phyloP scores from a whole-genome alignment of 30 jellyfish, hydroid and myxozoan genomes.

The Aurelia aurita complex sp. Pacific region DNA sequence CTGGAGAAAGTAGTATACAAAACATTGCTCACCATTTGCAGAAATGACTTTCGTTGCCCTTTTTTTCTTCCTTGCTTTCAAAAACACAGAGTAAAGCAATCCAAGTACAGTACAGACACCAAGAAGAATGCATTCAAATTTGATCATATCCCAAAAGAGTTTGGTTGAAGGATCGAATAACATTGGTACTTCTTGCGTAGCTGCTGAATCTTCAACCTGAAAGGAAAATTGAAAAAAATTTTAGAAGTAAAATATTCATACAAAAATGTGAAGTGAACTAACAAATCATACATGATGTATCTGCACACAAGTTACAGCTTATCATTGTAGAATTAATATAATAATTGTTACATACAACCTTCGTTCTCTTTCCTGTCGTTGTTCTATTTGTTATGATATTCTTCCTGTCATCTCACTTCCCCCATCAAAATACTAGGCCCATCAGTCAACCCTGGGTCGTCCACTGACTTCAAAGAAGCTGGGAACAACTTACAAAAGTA shows the following conservation, averaged over 20 bases:
- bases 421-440: too few species aligned
- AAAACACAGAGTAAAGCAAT: neutral
- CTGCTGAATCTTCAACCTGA: neutral
- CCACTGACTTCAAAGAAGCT: too few species aligned
- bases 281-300: too few species aligned
- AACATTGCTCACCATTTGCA: conserved; percentile 1
- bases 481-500: too few species aligned
- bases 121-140: conserved; percentile 28
- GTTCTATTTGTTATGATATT: too few species aligned
- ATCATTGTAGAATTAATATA: neutral
- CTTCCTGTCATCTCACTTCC: too few species aligned
- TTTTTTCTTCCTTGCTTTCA: conserved; percentile 21
- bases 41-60: conserved; percentile 1
- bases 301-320: neutral
- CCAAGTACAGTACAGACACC: conserved; percentile 32
- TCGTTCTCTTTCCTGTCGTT: too few species aligned
- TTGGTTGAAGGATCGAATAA: conserved; percentile 62
- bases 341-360: too few species aligned
- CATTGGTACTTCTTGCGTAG: conserved; percentile 23
- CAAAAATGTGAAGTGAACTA: too few species aligned
- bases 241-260: too few species aligned
- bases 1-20: neutral
- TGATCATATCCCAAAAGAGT: conserved; percentile 56
- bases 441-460: too few species aligned
- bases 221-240: neutral